Base-by-base conservation (phyloP, 2,113 vertebrate genomes). In the Prinia subflava region DNA sequence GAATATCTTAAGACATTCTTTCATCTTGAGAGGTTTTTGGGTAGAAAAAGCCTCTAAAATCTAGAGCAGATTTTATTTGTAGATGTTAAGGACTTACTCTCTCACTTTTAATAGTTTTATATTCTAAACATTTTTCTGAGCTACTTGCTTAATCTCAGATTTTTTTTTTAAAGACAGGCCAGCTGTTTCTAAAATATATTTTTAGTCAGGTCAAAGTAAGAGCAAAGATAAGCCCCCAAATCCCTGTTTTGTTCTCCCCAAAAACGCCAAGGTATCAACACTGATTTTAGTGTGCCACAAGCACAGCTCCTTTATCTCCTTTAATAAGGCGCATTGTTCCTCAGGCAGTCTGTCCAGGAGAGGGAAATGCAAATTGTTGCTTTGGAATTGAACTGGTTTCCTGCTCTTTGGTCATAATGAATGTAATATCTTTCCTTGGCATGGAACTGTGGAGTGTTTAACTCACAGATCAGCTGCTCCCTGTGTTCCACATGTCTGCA, bases 351-450 rank as follows among this genome's bases (percentile, higher is more conserved):
- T 70, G 87, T 64, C 63, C 76, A 59, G 68, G 75, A 95, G 47
- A 77, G 35, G 78, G 57, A 96, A 96, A 96, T 88, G 85, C 79
- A 95, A 94, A 93, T 78, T 74, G 56, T 31, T 85, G 75, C 83
- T 90, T 92, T 97, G 90, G 93, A 83, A 86, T 19, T 27, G 65
- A 95, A 69, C 50, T 73, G 14, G 21, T 82, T 95, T 97, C 85
- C 94, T 96, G 79, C 76, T 93, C 83, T 94, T 93, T 90, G 87
- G 82, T 93, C 87, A 74, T 85, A 94, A 95, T 78, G 79, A 93
- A 74, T 7, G 37, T 11, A 28, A 12, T 41, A 47, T 83, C 75
- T 77, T 77, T 11, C 77, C 70, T 50, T 87, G 87, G 82, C 16
- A 0, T 59, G 87, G 73, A 78, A 13, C 46, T 65, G 53, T 0